Evolutionary conservation across 2,888 invertebrate species (phyloP), one percentile per base, ranked within the genome.

Genomic region (Eupithecia abbreviata): DNA sequence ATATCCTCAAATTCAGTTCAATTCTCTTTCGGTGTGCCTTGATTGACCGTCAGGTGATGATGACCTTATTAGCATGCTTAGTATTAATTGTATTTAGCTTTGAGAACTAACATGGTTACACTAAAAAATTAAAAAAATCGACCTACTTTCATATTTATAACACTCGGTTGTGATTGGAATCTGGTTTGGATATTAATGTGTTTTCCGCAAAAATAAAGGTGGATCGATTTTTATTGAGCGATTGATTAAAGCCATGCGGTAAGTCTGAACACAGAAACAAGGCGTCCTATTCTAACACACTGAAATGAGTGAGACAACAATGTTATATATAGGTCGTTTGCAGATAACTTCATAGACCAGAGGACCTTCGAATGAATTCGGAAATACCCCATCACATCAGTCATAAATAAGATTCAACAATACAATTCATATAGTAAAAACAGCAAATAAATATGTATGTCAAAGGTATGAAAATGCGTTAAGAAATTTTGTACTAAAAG

Each of bases 181-280:
- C n/a, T n/a, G 3, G 55, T 5, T n/a, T 6, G 5, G 9, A 58
- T 9, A 58, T 4, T 0, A n/a, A 55, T 55, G 12, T 30, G 18
- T 12, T 62, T 18, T 12, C 2, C 4, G 30, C 62, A 30, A 30
- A 62, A 30, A 62, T 30, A 12, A 62, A 10, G 62, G 30, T 30
- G 62, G 30, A 10, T 18, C 30, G 62, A 62, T 62, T 18, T 4
- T 30, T 30, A 62, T 18, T 30, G 10, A 30, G 3, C 55, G 9
- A n/a, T 58, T 30, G 30, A 30, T 62, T 62, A 62, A n/a, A 66
- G 47, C 65, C 72, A 47, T 66, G 72, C 18, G 49, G 43, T 49
- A 12, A 15, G 30, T 62, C 62, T 30, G 62, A 30, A 62, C 30
- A 62, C 62, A 30, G 62, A 62, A 62, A 62, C 62, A 62, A 62